Evolutionary conservation across 1,140 invertebrate species (phyloP).

Genomic region (Cydia pomonella): DNA sequence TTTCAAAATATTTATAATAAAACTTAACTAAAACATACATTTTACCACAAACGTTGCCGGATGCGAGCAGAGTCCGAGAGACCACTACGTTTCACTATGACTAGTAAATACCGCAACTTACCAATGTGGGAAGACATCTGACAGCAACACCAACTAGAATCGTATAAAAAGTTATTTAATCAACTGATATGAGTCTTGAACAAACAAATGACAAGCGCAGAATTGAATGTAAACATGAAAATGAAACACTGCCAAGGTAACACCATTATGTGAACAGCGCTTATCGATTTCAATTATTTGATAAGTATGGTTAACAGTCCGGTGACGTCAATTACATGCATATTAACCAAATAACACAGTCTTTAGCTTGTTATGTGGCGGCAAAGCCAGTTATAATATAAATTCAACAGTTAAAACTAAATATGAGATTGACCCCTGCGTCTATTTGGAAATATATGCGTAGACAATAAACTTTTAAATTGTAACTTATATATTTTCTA

Average conservation of each 20-base stretch:
- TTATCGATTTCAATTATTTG: conserved; percentile 5
- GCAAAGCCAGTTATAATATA: too few relatives aligned
- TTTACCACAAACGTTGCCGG: conserved; percentile 40
- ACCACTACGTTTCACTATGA: conserved; percentile 67
- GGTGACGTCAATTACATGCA: background rate
- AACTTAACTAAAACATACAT: conserved; percentile 34
- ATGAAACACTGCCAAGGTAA: conserved; percentile 5
- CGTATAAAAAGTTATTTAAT: conserved; percentile 51
- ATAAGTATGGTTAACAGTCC: conserved; percentile 16
- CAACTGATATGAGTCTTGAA: conserved; percentile 2
- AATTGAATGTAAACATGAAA: background rate
- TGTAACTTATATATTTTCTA: too few relatives aligned
- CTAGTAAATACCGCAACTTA: conserved; percentile 65
- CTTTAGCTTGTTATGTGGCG: too few relatives aligned
- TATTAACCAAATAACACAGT: too few relatives aligned
- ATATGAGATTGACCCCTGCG: too few relatives aligned
- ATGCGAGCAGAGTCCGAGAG: conserved; percentile 35
- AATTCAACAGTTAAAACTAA: too few relatives aligned
- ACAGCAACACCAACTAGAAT: conserved; percentile 67
- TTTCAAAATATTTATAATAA: conserved; percentile 18
- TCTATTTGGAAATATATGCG: too few relatives aligned
- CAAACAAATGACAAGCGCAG: conserved; percentile 7
- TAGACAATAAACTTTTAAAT: too few relatives aligned
- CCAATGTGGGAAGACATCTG: conserved; percentile 49
- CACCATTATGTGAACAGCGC: background rate